phyloP scores from a whole-genome alignment of 2,113 vertebrate genomes.

The Maccullochella peelii region DNA sequence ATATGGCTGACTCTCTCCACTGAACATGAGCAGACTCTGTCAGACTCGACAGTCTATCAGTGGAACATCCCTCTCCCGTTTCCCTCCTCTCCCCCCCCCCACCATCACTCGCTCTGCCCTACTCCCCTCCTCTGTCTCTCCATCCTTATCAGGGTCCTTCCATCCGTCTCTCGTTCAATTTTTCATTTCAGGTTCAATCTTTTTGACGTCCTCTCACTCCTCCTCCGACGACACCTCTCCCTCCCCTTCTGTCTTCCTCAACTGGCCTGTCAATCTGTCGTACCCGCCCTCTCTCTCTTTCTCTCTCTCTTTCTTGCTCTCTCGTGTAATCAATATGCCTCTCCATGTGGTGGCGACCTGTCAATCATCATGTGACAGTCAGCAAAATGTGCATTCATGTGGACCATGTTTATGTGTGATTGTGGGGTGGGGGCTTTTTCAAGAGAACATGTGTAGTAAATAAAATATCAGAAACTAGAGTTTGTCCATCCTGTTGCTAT shows the following conservation, averaged over 20 bases:
- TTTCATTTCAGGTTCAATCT: slow-evolving; percentile 82
- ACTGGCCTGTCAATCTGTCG: slow-evolving; percentile 61
- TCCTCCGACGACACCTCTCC: slow-evolving; percentile 55
- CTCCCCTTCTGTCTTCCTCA: slow-evolving; percentile 63
- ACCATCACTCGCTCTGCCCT: slow-evolving; percentile 48
- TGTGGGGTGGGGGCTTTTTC: not conserved
- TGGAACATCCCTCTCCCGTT: slow-evolving; percentile 68
- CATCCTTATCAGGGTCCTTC: slow-evolving; percentile 76
- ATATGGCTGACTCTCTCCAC: slow-evolving; percentile 69
- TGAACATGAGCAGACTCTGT: slow-evolving; percentile 77
- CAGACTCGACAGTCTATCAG: slow-evolving; percentile 80
- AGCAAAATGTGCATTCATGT: slow-evolving; percentile 48
- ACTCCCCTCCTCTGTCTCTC: slow-evolving; percentile 66
- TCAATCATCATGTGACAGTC: slow-evolving; percentile 62
- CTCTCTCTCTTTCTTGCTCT: slow-evolving; percentile 8
- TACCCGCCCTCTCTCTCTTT: slow-evolving; percentile 16
- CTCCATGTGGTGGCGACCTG: slow-evolving; percentile 50
- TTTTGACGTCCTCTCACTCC: slow-evolving; percentile 66
- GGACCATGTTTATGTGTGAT: slow-evolving; percentile 24
- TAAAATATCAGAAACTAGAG: slow-evolving; percentile 5
- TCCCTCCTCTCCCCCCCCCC: slow-evolving; percentile 24
- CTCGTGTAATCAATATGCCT: slow-evolving; percentile 65
- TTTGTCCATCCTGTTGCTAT: not conserved
- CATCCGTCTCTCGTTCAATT: slow-evolving; percentile 78
- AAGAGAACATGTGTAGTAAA: not conserved